phyloP scores from a whole-genome alignment of 2,113 vertebrate species.

The Sitta europaea region DNA sequence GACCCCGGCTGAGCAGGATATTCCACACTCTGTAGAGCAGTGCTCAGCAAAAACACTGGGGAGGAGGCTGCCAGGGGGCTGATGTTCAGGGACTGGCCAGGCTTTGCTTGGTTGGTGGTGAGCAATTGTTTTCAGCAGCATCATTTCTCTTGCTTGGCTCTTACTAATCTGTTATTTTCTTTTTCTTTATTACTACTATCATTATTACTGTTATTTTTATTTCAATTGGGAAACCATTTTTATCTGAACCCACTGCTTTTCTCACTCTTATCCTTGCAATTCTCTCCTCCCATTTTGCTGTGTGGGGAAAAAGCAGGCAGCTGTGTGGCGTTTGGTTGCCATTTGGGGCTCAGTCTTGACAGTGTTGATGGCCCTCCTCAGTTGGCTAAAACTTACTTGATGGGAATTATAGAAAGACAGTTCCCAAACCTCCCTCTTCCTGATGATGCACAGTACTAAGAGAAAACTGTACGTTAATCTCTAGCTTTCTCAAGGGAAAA shows the following conservation, averaged over 20 bases:
- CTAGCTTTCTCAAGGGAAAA: neutral
- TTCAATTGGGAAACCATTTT: neutral
- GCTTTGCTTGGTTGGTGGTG: neutral
- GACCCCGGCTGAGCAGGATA: neutral
- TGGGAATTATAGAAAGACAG: neutral
- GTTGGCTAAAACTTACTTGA: neutral
- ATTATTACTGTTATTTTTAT: neutral
- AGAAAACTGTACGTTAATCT: neutral
- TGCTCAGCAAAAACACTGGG: neutral
- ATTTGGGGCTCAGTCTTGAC: neutral
- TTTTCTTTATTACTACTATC: no score
- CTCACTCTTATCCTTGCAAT: neutral
- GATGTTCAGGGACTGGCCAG: neutral
- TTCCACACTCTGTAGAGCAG: rapidly evolving
- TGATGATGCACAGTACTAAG: neutral
- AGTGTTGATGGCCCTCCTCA: neutral
- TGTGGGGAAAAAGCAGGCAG: rapidly evolving
- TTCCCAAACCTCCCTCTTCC: neutral
- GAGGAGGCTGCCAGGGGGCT: rapidly evolving
- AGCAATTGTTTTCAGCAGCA: neutral
- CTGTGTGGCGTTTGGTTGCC: neutral
- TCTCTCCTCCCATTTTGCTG: neutral
- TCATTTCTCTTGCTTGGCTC: neutral
- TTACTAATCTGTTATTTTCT: neutral
- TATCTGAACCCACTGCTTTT: neutral